These are phyloP conservation scores for Argopecten irradians DNA, from an alignment of 1,140 invertebrate genomes.

Conservation along the genomic window DNA sequence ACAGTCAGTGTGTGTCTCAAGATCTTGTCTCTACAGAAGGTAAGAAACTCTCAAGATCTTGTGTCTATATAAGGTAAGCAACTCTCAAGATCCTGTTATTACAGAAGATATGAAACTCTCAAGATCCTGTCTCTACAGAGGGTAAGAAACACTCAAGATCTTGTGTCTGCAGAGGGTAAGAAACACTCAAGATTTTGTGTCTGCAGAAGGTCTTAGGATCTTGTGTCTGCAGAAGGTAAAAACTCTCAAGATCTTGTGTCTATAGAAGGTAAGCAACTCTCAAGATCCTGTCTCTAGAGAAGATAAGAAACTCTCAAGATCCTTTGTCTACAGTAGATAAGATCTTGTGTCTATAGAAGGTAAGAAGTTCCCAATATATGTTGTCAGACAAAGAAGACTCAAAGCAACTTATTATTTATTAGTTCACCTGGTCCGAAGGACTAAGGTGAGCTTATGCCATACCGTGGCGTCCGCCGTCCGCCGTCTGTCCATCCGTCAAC, in stretches of 20 bases:
- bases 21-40: slow-evolving; percentile 31
- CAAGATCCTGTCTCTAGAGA: not conserved
- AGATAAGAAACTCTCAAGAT: slow-evolving; percentile 32
- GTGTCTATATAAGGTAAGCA: slow-evolving; percentile 33
- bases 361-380: too few species aligned
- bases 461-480: too few species aligned
- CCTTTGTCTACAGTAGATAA: slow-evolving; percentile 8
- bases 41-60: slow-evolving; percentile 16
- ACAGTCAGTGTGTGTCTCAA: slow-evolving; percentile 43
- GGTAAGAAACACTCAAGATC: slow-evolving; percentile 33
- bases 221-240: not conserved
- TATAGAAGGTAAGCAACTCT: slow-evolving; percentile 14
- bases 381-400: too few species aligned
- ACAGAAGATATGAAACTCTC: not conserved
- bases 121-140: not conserved
- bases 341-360: not conserved
- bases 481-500: too few species aligned
- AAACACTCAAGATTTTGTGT: not conserved
- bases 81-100: not conserved
- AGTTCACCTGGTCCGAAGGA: too few species aligned
- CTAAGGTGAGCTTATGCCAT: too few species aligned
- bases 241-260: not conserved
- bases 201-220: too few species aligned
- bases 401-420: too few species aligned
- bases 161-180: slow-evolving; percentile 30